Conservation (phyloP, 30 jellyfish, hydroid and myxozoan species). For the Hydractinia echinata region DNA sequence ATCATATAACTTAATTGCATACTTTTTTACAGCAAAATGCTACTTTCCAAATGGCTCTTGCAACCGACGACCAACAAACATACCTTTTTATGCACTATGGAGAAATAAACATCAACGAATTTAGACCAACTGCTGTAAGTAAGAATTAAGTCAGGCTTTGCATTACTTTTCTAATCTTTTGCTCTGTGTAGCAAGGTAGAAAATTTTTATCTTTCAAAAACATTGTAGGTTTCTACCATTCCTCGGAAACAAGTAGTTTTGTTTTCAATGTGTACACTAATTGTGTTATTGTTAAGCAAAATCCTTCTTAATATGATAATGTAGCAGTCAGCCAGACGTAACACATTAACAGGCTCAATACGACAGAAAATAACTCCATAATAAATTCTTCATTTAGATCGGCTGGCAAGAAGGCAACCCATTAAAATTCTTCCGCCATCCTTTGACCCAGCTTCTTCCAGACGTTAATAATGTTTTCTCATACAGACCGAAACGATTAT, state of each 20-base stretch:
- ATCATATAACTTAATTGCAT: background rate
- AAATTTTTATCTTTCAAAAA: background rate
- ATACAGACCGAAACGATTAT: background rate
- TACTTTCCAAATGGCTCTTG: conserved; percentile 20
- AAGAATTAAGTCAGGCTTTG: background rate
- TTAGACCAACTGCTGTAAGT: conserved; percentile 12
- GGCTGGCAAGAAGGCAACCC: background rate
- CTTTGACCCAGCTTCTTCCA: background rate
- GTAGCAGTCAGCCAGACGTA: no score
- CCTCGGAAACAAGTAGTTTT: no score
- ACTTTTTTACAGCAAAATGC: background rate
- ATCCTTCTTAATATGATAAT: no score
- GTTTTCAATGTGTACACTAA: no score
- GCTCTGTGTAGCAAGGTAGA: background rate
- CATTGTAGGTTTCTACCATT: no score
- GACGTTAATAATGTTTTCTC: background rate
- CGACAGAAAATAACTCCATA: no score
- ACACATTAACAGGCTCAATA: no score
- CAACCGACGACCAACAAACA: background rate
- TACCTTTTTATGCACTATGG: conserved; percentile 5
- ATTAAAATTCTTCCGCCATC: background rate
- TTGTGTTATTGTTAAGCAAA: no score
- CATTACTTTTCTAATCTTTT: background rate
- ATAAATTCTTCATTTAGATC: background rate
- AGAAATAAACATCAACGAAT: background rate